Base-by-base conservation (phyloP, 2,797 vertebrate genomes). In the Pogonophryne albipinna region DNA sequence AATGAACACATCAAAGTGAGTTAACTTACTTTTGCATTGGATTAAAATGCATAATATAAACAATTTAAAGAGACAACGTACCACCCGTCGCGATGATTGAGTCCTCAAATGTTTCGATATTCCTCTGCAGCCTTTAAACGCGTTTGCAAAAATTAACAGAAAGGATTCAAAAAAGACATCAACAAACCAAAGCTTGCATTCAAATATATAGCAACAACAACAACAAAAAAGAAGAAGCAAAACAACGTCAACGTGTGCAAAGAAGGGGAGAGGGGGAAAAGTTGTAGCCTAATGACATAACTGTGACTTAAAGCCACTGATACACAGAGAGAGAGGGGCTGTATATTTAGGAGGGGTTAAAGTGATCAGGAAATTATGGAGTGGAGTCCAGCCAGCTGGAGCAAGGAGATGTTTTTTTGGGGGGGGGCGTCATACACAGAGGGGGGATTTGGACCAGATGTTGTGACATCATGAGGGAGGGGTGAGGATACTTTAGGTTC, bases 321-420 rank as follows among this genome's bases (percentile, higher is more conserved):
- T 69, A 79, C 64, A 68, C 64, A 45, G 59, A 41, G 75, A 51
- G 77, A 56, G 64, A 66, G 71, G 79, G 51, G 27, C 58, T 41
- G 73, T 52, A 10, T 66, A 23, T 46, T 70, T 71, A 67, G 55
- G 66, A 84, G 65, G 89, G 90, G 78, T 91, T 84, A 75, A 89
- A 93, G 94, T 87, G 84, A 88, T 92, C 82, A 93, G 89, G 86
- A 96, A 96, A 92, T 90, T 91, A 91, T 88, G 95, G 95, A 95
- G 69, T 94, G 95, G 95, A 95, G 69, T 94, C 85, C 68, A 45
- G 66, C 80, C 85, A 87, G 27, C n/a, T n/a, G n/a, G 87, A 85
- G 68, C 59, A 80, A 74, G 17, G 41, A 50, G 6, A 9, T 38
- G 34, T 38, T 6, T 38, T 7, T 38, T 6, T 38, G n/a, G 31